Conservation (phyloP, 2,113 vertebrate species). For the Sapayoa aenigma region DNA sequence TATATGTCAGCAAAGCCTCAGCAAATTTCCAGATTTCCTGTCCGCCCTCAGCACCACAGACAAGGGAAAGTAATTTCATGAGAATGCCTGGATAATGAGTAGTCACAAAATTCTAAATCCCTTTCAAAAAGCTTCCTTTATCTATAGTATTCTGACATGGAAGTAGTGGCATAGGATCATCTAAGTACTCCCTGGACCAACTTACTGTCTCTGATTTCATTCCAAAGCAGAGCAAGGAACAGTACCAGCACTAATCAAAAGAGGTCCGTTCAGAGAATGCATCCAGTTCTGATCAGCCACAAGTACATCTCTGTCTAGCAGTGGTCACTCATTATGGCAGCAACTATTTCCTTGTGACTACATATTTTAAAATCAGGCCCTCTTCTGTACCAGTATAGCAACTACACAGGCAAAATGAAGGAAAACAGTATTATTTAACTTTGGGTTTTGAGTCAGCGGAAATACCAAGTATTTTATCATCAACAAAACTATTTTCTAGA, state of each 20-base stretch:
- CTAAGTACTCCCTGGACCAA: neutral
- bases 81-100: neutral
- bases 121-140: neutral
- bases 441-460: neutral
- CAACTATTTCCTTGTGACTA: neutral
- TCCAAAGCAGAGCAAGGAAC: neutral
- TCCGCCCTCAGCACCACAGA: neutral
- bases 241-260: neutral
- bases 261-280: neutral
- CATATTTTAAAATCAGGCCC: neutral
- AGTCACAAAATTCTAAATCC: neutral
- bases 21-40: neutral
- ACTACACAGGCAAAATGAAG: neutral
- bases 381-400: neutral
- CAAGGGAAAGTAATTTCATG: neutral
- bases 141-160: neutral
- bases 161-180: neutral
- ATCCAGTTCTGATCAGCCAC: neutral
- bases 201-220: neutral
- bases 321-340: neutral
- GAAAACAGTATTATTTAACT: neutral
- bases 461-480: neutral
- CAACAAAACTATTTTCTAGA: neutral
- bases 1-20: neutral
- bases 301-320: neutral